These are phyloP conservation scores for Alectoris magna DNA, from an alignment of 2,797 vertebrate genomes.

Conservation along the genomic window DNA sequence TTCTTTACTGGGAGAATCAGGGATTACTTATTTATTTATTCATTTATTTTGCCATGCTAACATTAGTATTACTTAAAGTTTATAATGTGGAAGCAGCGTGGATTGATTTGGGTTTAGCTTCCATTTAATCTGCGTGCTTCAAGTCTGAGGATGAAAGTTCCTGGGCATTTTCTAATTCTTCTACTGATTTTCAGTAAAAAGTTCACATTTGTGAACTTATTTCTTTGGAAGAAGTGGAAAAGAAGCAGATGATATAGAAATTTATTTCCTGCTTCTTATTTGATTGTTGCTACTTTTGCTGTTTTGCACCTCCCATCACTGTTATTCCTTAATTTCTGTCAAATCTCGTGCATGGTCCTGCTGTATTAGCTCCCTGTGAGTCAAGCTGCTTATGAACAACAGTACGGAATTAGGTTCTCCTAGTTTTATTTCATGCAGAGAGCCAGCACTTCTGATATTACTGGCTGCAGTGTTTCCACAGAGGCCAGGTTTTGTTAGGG, in stretches of 20 bases:
- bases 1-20: conserved; percentile 8
- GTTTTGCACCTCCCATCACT: background rate
- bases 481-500: background rate
- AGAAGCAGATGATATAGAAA: fast-evolving
- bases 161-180: background rate
- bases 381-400: background rate
- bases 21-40: background rate
- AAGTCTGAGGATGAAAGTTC: background rate
- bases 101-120: background rate
- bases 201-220: background rate
- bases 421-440: background rate
- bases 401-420: background rate
- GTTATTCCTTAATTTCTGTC: background rate
- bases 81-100: background rate
- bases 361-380: background rate
- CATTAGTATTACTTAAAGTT: background rate
- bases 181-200: background rate
- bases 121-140: background rate
- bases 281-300: background rate
- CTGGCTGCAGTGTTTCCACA: background rate
- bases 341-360: background rate
- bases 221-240: background rate
- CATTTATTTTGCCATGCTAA: background rate
- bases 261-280: background rate
- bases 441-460: background rate